These are phyloP conservation scores for Epizoanthus illoricatus DNA, from an alignment of 92 coral and sea anemone species.

Conservation along the genomic window DNA sequence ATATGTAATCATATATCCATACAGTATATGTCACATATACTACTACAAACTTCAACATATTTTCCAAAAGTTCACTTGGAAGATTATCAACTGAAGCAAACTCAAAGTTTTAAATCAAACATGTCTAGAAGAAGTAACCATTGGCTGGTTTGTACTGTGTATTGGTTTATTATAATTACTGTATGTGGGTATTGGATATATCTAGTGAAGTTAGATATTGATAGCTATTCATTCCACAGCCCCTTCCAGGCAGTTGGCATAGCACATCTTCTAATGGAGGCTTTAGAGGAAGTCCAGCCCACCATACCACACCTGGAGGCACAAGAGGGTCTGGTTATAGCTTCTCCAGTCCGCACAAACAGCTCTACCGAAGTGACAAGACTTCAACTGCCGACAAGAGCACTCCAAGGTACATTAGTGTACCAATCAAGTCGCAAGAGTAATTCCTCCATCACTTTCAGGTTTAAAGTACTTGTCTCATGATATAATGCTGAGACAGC, in stretches of 20 bases:
- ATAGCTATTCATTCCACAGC: background rate
- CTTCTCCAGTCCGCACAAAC: slow-evolving; percentile 25
- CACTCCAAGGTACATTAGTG: slow-evolving; percentile 17
- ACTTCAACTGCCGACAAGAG: slow-evolving; percentile 2
- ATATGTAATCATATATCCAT: no score
- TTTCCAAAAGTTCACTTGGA: no score
- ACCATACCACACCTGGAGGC: slow-evolving; percentile 5
- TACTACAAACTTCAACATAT: no score
- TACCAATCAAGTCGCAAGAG: background rate
- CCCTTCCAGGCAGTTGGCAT: slow-evolving; percentile 22
- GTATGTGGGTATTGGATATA: no score
- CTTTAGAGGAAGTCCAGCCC: slow-evolving; percentile 19
- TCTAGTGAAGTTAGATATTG: background rate
- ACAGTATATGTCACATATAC: no score
- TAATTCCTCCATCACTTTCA: background rate
- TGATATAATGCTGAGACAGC: no score
- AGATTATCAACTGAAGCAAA: no score
- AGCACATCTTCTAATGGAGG: slow-evolving; percentile 14
- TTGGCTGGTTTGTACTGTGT: no score
- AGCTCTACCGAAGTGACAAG: slow-evolving; percentile 16
- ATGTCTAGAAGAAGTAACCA: no score
- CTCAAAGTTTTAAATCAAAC: no score
- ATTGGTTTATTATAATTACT: no score
- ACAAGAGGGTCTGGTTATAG: slow-evolving; percentile 16
- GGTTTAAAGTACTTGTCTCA: no score